A percentile compares a stretch with the other conserved stretches of the same genome.
Conservation (phyloP, 1,140 invertebrate genomes). For the Drosophila nannoptera region DNA sequence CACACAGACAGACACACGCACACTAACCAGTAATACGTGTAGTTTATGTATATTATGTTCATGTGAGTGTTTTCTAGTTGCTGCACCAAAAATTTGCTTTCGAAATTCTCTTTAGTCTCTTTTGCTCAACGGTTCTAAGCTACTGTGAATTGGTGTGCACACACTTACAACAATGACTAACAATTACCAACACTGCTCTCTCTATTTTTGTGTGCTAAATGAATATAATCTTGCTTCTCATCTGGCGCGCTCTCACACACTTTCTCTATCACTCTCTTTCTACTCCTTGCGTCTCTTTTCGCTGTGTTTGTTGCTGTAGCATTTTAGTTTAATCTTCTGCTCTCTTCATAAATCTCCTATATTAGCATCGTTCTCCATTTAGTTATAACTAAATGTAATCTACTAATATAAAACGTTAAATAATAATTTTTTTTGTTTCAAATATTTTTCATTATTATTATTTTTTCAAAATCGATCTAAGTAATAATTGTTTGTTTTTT, state of each 20-base stretch:
- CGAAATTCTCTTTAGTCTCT: constrained; percentile 2
- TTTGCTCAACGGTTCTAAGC: not conserved
- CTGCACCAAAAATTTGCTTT: constrained; percentile 54
- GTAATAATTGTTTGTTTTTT: constrained; percentile 34
- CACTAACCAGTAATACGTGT: constrained; percentile 61
- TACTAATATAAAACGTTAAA: constrained; percentile 42
- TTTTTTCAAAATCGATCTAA: constrained; percentile 18
- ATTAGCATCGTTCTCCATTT: constrained; percentile 22
- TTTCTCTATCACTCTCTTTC: not conserved
- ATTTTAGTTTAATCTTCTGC: constrained; percentile 17
- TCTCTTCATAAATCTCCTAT: constrained; percentile 19
- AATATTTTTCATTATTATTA: constrained; percentile 41
- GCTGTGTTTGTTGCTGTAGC: constrained; percentile 29
- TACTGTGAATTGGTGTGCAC: constrained; percentile 9
- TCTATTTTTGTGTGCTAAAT: constrained; percentile 24
- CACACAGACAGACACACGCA: constrained; percentile 37
- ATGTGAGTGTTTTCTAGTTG: constrained; percentile 39
- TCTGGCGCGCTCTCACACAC: constrained; percentile 19
- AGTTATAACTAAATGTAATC: constrained; percentile 35
- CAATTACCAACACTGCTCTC: constrained; percentile 11
- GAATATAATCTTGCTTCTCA: constrained; percentile 24
- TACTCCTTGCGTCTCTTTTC: constrained; percentile 19
- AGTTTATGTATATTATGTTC: constrained; percentile 12
- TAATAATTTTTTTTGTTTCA: constrained; percentile 44
- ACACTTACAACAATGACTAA: constrained; percentile 10